These are phyloP conservation scores for Novumbra hubbsi DNA, from an alignment of 2,797 vertebrate species.

Conservation along the genomic window DNA sequence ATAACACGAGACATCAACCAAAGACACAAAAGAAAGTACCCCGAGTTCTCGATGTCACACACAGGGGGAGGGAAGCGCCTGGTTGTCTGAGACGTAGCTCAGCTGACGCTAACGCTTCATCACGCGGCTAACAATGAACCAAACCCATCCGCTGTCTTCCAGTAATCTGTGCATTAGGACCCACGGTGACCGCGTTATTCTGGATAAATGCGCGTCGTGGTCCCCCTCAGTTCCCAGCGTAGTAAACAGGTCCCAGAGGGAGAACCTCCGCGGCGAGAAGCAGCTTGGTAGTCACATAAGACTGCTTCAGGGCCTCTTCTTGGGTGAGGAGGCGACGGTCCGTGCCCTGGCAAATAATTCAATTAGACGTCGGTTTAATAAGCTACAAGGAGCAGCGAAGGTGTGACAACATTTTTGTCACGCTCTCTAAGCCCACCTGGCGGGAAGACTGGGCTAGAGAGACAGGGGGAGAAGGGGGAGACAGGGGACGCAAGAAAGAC, in stretches of 20 bases:
- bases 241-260: constrained; percentile 30
- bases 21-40: constrained; percentile 47
- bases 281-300: constrained; percentile 15
- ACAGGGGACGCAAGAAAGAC: not conserved
- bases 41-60: constrained; percentile 41
- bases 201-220: constrained; percentile 15
- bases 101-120: constrained; percentile 8
- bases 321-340: constrained; percentile 32
- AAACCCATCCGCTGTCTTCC: not conserved
- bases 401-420: constrained; percentile 69
- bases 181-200: constrained; percentile 12
- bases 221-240: constrained; percentile 7
- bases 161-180: constrained; percentile 13
- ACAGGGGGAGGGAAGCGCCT: constrained; percentile 20
- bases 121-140: not conserved
- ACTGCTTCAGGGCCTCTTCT: constrained; percentile 51
- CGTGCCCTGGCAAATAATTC: constrained; percentile 60
- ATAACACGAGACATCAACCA: constrained; percentile 34
- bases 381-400: constrained; percentile 59
- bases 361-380: constrained; percentile 60
- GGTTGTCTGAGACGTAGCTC: not conserved
- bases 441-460: not conserved
- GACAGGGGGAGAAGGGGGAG: not conserved
- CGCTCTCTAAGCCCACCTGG: constrained; percentile 67
- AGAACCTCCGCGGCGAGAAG: constrained; percentile 27